Evolutionary conservation across 1,140 invertebrate genomes (phyloP), one percentile per base, ranked within the genome.

Genomic region (Batillaria attramentaria): DNA sequence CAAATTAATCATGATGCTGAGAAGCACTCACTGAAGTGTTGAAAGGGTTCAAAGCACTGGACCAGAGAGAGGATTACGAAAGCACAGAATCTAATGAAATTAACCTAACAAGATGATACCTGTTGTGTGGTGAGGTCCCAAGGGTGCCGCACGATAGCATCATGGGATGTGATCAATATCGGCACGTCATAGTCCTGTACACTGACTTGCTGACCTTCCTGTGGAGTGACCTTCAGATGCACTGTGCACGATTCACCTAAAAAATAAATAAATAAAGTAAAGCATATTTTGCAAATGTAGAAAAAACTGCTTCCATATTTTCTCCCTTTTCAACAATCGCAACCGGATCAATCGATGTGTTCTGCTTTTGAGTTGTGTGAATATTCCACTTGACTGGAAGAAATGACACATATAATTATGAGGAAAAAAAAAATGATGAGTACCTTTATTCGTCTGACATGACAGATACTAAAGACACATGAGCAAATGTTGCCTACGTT

Each of bases 51-150:
- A n/a, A n/a, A n/a, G n/a, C n/a, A n/a, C n/a, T n/a, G n/a, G n/a
- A n/a, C n/a, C n/a, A n/a, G n/a, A n/a, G n/a, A n/a, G n/a, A n/a
- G n/a, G n/a, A n/a, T n/a, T n/a, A n/a, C n/a, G n/a, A n/a, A n/a
- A 10, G 6, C 28, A 70, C 8, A 70, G 35, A 70, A 24, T 70
- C 10, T 37, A 13, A 70, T 35, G 68, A 10, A 37, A 37, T 70
- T 37, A 70, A 35, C n/a, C n/a, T 31, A 70, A 37, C n/a, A n/a
- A 18, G 16, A n/a, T n/a, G n/a, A 4, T 82, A 92, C 92, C 88
- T 96, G 91, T 88, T 97, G 95, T 6, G 97, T 98, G 5, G 97
- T 98, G 35, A 98, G 93, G 91, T 98, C 97, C 97, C 97, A 98
- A 72, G 95, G 94, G 86, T 94, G 93, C 76, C 89, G 88, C 35